These are phyloP conservation scores for Carassius auratus DNA, from an alignment of 2,113 vertebrate species.

Conservation along the genomic window DNA sequence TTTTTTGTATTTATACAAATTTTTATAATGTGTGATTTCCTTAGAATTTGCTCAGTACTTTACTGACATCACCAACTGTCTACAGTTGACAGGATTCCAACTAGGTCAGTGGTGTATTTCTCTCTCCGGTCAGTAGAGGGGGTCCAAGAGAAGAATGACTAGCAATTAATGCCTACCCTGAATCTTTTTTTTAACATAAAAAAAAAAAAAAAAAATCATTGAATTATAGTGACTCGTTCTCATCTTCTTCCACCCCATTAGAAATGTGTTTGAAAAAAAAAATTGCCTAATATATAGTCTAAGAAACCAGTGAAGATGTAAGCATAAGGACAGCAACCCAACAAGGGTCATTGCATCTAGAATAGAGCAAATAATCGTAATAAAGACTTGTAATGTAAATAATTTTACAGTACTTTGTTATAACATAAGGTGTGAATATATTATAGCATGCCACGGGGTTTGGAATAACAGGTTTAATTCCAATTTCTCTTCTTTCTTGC, in stretches of 20 bases:
- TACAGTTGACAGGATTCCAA: constrained; percentile 37
- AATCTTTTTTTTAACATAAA: background rate
- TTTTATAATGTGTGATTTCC: background rate
- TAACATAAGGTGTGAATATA: background rate
- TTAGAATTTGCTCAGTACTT: background rate
- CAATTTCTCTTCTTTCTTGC: background rate
- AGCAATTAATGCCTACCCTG: background rate
- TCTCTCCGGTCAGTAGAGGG: constrained; percentile 57
- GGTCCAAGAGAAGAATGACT: constrained; percentile 42
- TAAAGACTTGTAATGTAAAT: background rate
- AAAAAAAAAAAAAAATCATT: too few relatives aligned
- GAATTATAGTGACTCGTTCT: background rate
- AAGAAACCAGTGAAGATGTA: background rate
- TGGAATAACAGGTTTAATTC: background rate
- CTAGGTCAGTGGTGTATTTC: constrained; percentile 32
- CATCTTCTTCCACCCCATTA: background rate
- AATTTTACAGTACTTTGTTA: background rate
- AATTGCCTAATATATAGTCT: background rate
- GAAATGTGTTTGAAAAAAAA: background rate
- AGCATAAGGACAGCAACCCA: background rate
- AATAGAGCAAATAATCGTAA: background rate
- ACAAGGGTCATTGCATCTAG: background rate
- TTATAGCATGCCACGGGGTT: background rate
- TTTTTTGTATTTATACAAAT: background rate
- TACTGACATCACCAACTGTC: background rate